phyloP scores from a whole-genome alignment of 23 tunicate genomes.

The Aplidium turbinatum region DNA sequence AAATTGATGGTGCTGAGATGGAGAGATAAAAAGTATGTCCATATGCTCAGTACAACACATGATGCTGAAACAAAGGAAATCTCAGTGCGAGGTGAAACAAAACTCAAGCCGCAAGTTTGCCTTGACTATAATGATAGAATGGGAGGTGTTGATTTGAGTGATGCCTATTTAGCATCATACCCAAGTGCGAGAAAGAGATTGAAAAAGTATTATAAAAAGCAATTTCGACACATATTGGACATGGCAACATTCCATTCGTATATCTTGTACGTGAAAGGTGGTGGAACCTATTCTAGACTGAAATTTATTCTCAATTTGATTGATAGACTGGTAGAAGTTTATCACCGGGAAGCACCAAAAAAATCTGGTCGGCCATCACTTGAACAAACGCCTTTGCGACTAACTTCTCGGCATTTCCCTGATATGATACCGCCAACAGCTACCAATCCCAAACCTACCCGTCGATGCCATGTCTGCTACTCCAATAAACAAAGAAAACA shows the following conservation, averaged over 20 bases:
- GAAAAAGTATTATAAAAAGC: constrained; percentile 6
- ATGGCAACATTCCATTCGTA: background rate
- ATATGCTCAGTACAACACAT: constrained; percentile 14
- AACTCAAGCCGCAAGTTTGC: background rate
- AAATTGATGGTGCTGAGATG: constrained; percentile 19
- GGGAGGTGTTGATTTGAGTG: constrained; percentile 16
- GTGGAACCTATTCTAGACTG: too few relatives aligned
- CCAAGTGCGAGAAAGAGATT: constrained; percentile 7
- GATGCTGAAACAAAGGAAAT: constrained; percentile 9
- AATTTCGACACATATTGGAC: constrained; percentile 19
- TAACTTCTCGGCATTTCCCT: too few relatives aligned
- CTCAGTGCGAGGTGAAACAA: background rate
- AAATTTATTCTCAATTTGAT: too few relatives aligned
- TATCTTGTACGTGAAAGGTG: too few relatives aligned
- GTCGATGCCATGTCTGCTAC: too few relatives aligned
- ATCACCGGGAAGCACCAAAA: too few relatives aligned
- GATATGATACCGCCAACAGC: too few relatives aligned
- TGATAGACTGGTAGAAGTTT: too few relatives aligned
- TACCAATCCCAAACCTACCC: too few relatives aligned
- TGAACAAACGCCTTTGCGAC: too few relatives aligned
- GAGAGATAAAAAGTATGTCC: constrained; percentile 33
- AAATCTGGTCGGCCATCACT: too few relatives aligned
- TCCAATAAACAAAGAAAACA: too few relatives aligned
- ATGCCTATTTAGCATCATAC: constrained; percentile 8
- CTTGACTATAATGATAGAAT: constrained; percentile 12